phyloP scores from a whole-genome alignment of 2,888 invertebrate genomes.

The Achlya flavicornis region DNA sequence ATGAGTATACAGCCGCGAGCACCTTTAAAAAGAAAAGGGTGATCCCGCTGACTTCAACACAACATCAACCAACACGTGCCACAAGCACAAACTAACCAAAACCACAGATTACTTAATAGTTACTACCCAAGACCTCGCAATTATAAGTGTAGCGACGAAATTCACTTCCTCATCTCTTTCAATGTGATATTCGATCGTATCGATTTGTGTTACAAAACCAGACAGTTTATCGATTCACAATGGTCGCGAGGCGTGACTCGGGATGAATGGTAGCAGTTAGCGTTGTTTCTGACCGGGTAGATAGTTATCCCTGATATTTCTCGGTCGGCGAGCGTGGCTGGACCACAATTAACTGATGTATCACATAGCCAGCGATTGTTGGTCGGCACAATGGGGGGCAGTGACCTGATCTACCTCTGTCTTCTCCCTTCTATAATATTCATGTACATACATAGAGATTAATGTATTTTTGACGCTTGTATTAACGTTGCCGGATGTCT shows the following conservation, averaged over 20 bases:
- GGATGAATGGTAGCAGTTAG: constrained; percentile 60
- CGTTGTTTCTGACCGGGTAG: constrained; percentile 23
- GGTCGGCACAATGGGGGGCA: constrained; percentile 55
- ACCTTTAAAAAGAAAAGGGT: too few species aligned
- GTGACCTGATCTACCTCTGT: constrained; percentile 52
- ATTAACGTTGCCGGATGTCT: not conserved
- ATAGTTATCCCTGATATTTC: constrained; percentile 52
- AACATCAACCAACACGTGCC: too few species aligned
- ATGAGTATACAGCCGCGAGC: too few species aligned
- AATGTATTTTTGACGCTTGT: not conserved
- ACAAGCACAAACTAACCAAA: not conserved
- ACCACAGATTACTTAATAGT: too few species aligned
- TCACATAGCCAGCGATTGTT: constrained; percentile 41
- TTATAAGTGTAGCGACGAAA: constrained; percentile 12
- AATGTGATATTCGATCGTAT: constrained; percentile 15
- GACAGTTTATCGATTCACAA: constrained; percentile 46
- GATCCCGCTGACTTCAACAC: too few species aligned
- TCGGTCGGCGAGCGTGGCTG: constrained; percentile 39
- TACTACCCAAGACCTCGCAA: not conserved
- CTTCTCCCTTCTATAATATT: constrained; percentile 30
- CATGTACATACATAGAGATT: not conserved
- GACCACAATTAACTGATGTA: constrained; percentile 51
- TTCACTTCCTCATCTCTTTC: constrained; percentile 16
- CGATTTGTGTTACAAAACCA: constrained; percentile 17
- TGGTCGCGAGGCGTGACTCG: constrained; percentile 66